Evolutionary conservation across 1,140 invertebrate species (phyloP).

Genomic region (Rhagoletis pomonella): DNA sequence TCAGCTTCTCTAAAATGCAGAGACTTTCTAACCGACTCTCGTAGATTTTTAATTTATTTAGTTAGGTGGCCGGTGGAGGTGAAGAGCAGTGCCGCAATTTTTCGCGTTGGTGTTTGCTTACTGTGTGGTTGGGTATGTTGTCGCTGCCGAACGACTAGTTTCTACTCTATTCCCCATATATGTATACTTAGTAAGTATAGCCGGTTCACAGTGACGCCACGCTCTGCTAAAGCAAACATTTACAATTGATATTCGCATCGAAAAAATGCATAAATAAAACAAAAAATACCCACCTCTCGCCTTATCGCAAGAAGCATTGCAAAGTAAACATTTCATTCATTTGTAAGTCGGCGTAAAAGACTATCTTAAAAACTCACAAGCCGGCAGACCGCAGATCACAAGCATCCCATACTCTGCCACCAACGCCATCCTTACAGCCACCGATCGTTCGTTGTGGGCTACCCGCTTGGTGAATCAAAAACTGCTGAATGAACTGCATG

Average conservation of each 20-base stretch:
- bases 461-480: slow-evolving; percentile 10
- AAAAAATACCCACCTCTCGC: slow-evolving; percentile 22
- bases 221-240: slow-evolving; percentile 34
- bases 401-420: background rate
- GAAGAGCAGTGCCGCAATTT: no score
- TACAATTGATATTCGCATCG: slow-evolving; percentile 26
- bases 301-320: slow-evolving; percentile 17
- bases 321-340: slow-evolving; percentile 52
- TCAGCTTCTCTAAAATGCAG: no score
- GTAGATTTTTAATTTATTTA: no score
- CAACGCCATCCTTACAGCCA: slow-evolving; percentile 12
- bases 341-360: slow-evolving; percentile 36
- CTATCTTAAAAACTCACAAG: slow-evolving; percentile 23
- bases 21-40: no score
- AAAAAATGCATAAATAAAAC: background rate
- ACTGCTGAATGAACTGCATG: slow-evolving; percentile 27
- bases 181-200: background rate
- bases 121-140: background rate
- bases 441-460: background rate
- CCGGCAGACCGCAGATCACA: background rate
- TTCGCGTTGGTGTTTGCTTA: no score
- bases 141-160: slow-evolving; percentile 23
- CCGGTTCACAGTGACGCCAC: background rate
- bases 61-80: no score
- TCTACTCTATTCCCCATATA: background rate